These are phyloP conservation scores for Drosophila subpulchrella DNA, from an alignment of 1,140 invertebrate genomes.

Conservation along the genomic window DNA sequence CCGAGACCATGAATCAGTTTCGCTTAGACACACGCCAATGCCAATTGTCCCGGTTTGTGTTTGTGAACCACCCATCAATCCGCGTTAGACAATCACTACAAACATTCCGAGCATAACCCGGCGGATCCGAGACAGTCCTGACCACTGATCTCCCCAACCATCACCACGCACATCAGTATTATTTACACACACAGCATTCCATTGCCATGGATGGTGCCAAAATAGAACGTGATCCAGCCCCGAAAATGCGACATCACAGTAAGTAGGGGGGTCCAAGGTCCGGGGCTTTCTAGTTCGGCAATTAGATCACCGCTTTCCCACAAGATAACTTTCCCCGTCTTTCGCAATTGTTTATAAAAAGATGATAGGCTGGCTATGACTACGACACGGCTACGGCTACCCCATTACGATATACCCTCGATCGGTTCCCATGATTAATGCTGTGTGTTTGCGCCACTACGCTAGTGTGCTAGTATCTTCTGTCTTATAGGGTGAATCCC, in stretches of 20 bases:
- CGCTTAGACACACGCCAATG: slow-evolving; percentile 77
- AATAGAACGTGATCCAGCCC: slow-evolving; percentile 18
- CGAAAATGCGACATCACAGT: slow-evolving; percentile 61
- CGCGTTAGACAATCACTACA: neutral
- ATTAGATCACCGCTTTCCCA: slow-evolving; percentile 42
- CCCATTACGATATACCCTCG: slow-evolving; percentile 18
- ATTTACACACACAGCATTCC: neutral
- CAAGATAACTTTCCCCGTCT: slow-evolving; percentile 2
- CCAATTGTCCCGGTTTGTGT: slow-evolving; percentile 59
- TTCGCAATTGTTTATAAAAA: slow-evolving; percentile 52
- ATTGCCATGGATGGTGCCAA: slow-evolving; percentile 4
- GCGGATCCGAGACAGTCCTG: neutral
- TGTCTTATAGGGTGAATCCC: slow-evolving; percentile 28
- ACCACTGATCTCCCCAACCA: neutral
- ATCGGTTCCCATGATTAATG: slow-evolving; percentile 44
- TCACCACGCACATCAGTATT: neutral
- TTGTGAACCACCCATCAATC: neutral
- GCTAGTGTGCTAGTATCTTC: neutral
- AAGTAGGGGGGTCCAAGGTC: slow-evolving; percentile 42
- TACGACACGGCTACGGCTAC: neutral
- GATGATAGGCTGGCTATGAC: slow-evolving; percentile 20
- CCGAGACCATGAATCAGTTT: slow-evolving; percentile 76
- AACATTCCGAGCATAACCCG: neutral
- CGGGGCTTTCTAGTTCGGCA: neutral
- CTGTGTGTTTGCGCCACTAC: neutral